Evolutionary conservation across 2,113 vertebrate genomes (phyloP).

Genomic region (Macquaria australasica): DNA sequence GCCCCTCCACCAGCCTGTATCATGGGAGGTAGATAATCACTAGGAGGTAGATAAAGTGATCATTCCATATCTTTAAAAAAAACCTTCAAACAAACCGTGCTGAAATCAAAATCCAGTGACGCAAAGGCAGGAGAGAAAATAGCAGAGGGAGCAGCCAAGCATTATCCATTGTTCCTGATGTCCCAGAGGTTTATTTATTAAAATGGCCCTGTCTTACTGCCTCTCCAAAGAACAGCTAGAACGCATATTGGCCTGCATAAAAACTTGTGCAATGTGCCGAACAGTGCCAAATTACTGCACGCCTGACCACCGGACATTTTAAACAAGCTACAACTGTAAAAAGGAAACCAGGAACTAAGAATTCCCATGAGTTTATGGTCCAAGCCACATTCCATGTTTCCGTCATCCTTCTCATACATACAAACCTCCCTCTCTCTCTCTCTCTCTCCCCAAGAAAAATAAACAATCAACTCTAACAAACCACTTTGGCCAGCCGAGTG

Average conservation of each 20-base stretch:
- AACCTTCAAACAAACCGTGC: constrained; percentile 31
- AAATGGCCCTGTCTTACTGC: constrained; percentile 47
- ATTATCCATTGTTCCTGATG: constrained; percentile 53
- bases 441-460: constrained; percentile 43
- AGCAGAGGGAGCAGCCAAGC: constrained; percentile 42
- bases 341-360: constrained; percentile 51
- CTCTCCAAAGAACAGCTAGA: constrained; percentile 49
- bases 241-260: constrained; percentile 20
- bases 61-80: constrained; percentile 45
- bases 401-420: constrained; percentile 34
- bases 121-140: constrained; percentile 50
- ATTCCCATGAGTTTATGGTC: constrained; percentile 50
- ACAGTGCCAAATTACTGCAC: constrained; percentile 63
- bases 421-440: constrained; percentile 12
- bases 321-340: constrained; percentile 45
- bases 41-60: constrained; percentile 43
- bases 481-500: constrained; percentile 49
- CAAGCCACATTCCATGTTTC: constrained; percentile 44
- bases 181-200: constrained; percentile 63
- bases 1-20: constrained; percentile 52
- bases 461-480: constrained; percentile 69
- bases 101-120: constrained; percentile 52
- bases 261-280: constrained; percentile 45
- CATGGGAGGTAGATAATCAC: constrained; percentile 49
- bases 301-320: constrained; percentile 57